Base-by-base conservation (phyloP, 2,888 invertebrate species). In the Priocnemis perturbator region DNA sequence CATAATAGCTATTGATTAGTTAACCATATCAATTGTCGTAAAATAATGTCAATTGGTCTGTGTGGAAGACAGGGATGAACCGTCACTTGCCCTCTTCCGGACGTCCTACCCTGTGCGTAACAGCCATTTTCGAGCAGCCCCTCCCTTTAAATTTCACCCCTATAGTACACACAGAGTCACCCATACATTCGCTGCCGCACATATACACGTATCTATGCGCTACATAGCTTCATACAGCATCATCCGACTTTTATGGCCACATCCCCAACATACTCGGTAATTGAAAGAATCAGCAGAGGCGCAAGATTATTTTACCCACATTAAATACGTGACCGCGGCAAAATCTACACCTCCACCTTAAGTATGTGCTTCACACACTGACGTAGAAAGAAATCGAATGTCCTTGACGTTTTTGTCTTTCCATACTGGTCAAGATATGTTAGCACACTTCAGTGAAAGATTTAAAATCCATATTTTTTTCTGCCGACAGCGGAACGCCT, bases 101-200 rank as follows among this genome's bases (percentile, higher is more conserved):
- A 85, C 83, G 80, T 83, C 82, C 84, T 82, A 84, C 85, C 83
- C 85, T 81, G 82, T 83, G 83, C 75, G 83, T 85, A 85, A 85
- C 87, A 85, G 87, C 88, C 88, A 88, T 88, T 87, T 87, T 87
- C 83, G 84, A 79, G 80, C 81, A 86, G 88, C 87, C 87, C 88
- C 87, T 88, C 88, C 88, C 88, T 87, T 87, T 82, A 76, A 83
- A 79, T 79, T 81, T 83, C 79, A 79, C 81, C 83, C 85, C 78
- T 80, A 78, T 74, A 71, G 67, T 74, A 73, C 73, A 76, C 73
- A 76, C 73, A 72, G 76, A 76, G 69, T 69, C 68, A 78, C 77
- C 76, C 73, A 73, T 20, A 58, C 64, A 19, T 57, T 23, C 30
- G 44, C 58, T 44, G 20, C 45, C 21, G n/a, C n/a, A 21, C 9